Conservation (phyloP, 2,888 invertebrate genomes). For the Temnothorax unifasciatus region DNA sequence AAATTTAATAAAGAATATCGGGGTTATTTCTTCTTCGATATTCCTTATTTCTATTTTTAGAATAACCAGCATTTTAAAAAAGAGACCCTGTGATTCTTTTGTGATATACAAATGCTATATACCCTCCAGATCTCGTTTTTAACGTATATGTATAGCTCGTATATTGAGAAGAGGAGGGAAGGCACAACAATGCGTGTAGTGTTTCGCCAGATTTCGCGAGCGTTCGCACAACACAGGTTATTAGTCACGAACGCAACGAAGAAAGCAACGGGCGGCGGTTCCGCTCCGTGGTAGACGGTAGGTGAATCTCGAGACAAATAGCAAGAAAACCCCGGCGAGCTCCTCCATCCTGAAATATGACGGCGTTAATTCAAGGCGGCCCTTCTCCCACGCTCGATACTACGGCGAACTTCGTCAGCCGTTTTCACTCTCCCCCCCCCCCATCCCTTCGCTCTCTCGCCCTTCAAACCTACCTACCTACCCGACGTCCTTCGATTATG, state of each 20-base stretch:
- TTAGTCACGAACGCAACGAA: conserved; percentile 78
- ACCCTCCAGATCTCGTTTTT: conserved; percentile 30
- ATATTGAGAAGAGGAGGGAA: conserved; percentile 27
- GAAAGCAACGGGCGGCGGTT: conserved; percentile 66
- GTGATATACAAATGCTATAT: background rate
- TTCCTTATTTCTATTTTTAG: background rate
- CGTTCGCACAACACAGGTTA: conserved; percentile 65
- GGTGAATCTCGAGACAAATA: conserved; percentile 81
- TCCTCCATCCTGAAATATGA: conserved; percentile 84
- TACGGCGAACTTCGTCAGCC: conserved; percentile 79
- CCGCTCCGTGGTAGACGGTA: conserved; percentile 60
- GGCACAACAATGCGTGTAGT: conserved; percentile 53
- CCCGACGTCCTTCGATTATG: conserved; percentile 43
- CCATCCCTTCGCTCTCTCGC: conserved; percentile 67
- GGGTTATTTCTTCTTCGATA: background rate
- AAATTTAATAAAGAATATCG: background rate
- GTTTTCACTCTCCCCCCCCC: conserved; percentile 78
- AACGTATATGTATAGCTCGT: conserved; percentile 45
- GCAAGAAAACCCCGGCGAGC: conserved; percentile 79
- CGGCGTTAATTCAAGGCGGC: conserved; percentile 85
- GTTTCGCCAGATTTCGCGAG: conserved; percentile 65
- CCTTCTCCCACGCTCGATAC: conserved; percentile 79
- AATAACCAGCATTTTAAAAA: background rate
- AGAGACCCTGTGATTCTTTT: background rate
- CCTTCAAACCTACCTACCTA: conserved; percentile 75